Percentiles rank a stretch among this genome's conserved stretches.
These are phyloP conservation scores for Megaustenia siamemsis DNA, from an alignment of 2,888 invertebrate genomes.

Conservation along the genomic window DNA sequence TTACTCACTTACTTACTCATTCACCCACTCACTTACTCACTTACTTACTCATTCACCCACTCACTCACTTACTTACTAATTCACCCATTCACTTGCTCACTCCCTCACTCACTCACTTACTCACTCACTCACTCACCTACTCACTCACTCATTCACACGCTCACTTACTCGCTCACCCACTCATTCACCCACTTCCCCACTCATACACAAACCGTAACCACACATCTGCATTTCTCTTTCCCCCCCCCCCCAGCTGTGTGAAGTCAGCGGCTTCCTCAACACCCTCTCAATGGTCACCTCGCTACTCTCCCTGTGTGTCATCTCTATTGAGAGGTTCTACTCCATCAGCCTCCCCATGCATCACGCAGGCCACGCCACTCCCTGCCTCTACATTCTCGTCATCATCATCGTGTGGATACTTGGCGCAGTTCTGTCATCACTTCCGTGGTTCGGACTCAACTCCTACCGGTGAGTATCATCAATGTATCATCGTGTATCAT, in stretches of 20 bases:
- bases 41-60: neutral
- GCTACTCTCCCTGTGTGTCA: constrained; percentile 58
- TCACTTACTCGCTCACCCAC: no score
- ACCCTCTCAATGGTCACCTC: constrained; percentile 58
- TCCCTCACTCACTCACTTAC: constrained; percentile 11
- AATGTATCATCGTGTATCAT: no score
- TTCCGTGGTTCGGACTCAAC: constrained; percentile 58
- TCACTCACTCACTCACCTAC: constrained; percentile 5
- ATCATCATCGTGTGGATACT: constrained; percentile 54
- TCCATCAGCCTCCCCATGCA: constrained; percentile 62
- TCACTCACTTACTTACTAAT: neutral
- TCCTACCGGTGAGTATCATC: constrained; percentile 52
- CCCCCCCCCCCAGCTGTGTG: constrained; percentile 45
- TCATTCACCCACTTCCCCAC: neutral
- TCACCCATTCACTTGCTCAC: neutral
- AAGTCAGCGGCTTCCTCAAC: constrained; percentile 55
- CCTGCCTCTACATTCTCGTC: constrained; percentile 49
- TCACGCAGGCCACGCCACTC: constrained; percentile 61
- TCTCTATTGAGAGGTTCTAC: constrained; percentile 62
- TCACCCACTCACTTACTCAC: neutral
- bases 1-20: neutral
- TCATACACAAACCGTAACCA: neutral
- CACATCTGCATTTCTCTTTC: neutral
- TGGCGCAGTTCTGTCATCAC: constrained; percentile 47
- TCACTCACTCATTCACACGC: neutral